Base-by-base conservation (phyloP, 2,888 invertebrate genomes). In the Sphaerophoria taeniata region DNA sequence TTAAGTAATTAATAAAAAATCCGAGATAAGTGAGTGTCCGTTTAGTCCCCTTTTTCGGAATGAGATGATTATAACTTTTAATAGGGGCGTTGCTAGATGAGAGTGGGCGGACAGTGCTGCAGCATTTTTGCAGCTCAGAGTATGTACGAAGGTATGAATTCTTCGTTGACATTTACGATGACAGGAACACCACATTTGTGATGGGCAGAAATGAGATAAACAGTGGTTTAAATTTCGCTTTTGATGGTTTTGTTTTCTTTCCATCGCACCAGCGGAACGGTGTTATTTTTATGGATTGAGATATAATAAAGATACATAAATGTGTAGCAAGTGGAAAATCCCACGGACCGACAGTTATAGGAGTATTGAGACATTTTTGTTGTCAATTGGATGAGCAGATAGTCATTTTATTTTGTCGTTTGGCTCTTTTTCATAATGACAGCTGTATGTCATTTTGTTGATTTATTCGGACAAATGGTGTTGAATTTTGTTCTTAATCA, bases 1-100 rank as follows among this genome's bases (percentile, higher is more conserved):
- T 85, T 80, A 85, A 85, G 84, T 85, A 80, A 85, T 85, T 85
- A 85, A 80, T 85, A 85, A 85, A 84, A n/a, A 85, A 76, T 67
- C 76, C 72, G 16, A 76, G 72, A 85, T 85, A 85, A 80, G 69
- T 80, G 72, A 80, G 55, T 85, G 76, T 76, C 80, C 84, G 72
- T 73, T 80, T 80, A 84, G 80, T 61, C 72, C 67, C 76, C 43
- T 43, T 43, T 60, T 72, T 76, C 55, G 3, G 0, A 61, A 7
- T 6, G 49, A 69, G 45, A 53, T 16, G 33, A 65, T 4, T 12
- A 45, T 33, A 5, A 55, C 67, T 34, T 53, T 34, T 31, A 60
- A 76, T 81, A 69, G 77, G 82, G 82, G 76, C 76, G 1, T 2
- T n/a, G 47, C 72, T 61, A 76, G 49, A 11, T 69, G 33, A 67